Conservation (phyloP, 2,888 invertebrate species). For the Conus canariensis region DNA sequence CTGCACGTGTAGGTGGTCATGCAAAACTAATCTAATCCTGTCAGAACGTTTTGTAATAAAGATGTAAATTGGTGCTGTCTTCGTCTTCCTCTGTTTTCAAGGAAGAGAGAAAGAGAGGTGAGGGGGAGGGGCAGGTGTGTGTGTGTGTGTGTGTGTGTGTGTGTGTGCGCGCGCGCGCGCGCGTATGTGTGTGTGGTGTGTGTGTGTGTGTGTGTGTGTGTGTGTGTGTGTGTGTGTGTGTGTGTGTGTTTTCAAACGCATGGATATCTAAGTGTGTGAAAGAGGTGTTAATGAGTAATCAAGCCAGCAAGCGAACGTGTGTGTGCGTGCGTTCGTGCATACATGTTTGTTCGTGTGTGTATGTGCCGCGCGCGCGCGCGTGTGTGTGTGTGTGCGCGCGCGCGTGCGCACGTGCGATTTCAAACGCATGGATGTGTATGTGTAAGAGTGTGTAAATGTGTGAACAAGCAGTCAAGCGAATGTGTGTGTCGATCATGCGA, state of each 20-base stretch:
- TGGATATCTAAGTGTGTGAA: not conserved
- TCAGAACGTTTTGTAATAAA: conserved; percentile 40
- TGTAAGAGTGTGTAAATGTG: not conserved
- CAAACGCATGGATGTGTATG: not conserved
- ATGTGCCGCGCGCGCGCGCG: not conserved
- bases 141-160: not conserved
- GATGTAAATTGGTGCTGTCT: conserved; percentile 36
- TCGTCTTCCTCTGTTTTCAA: not conserved
- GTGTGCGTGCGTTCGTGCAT: not conserved
- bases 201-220: conserved; percentile 1
- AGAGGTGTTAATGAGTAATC: too few species aligned
- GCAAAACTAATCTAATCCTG: conserved; percentile 42
- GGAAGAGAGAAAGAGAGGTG: too few species aligned
- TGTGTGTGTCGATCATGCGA: conserved; percentile 3
- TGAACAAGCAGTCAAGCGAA: not conserved
- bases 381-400: not conserved
- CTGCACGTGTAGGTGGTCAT: conserved; percentile 42
- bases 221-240: not conserved
- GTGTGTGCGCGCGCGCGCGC: not conserved
- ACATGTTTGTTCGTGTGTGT: not conserved
- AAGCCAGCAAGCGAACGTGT: not conserved
- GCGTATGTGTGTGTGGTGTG: not conserved
- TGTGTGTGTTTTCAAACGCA: not conserved
- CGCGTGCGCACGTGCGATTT: not conserved
- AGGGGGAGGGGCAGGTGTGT: too few species aligned